Evolutionary conservation across 2,113 vertebrate species (phyloP).

Genomic region (Melanostigma gelatinosum): DNA sequence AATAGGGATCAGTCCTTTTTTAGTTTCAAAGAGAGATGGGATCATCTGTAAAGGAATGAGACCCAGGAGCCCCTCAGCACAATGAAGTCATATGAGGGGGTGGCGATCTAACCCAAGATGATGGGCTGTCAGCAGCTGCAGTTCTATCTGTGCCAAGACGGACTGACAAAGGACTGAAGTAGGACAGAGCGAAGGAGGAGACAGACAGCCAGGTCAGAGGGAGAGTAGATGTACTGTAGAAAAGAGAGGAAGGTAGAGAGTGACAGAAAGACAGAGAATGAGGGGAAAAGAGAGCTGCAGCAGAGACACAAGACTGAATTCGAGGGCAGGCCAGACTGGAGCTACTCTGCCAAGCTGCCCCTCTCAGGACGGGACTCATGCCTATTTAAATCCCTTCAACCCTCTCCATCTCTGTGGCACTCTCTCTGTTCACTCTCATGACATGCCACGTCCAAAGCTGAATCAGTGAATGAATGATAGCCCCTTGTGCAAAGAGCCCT

Average conservation of each 20-base stretch:
- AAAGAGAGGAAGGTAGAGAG: constrained; percentile 28
- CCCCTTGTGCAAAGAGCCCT: constrained; percentile 33
- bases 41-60: constrained; percentile 45
- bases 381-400: constrained; percentile 62
- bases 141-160: constrained; percentile 20
- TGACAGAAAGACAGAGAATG: constrained; percentile 47
- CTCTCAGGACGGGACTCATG: constrained; percentile 43
- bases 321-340: constrained; percentile 22
- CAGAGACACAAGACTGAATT: constrained; percentile 26
- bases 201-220: constrained; percentile 28
- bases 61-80: constrained; percentile 39
- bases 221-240: constrained; percentile 12
- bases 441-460: constrained; percentile 40
- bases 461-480: constrained; percentile 51
- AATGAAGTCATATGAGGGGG: constrained; percentile 62
- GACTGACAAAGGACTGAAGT: constrained; percentile 60
- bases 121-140: constrained; percentile 68
- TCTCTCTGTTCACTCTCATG: constrained; percentile 38
- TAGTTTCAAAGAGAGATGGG: constrained; percentile 35
- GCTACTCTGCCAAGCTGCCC: constrained; percentile 43
- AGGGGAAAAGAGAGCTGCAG: constrained; percentile 15
- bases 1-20: constrained; percentile 34
- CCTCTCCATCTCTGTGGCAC: constrained; percentile 35
- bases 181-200: constrained; percentile 17
- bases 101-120: constrained; percentile 59